A percentile compares a stretch with the other conserved stretches of the same genome.
Evolutionary conservation across 2,888 invertebrate genomes (phyloP).

Genomic region (Seira sanloemensis): DNA sequence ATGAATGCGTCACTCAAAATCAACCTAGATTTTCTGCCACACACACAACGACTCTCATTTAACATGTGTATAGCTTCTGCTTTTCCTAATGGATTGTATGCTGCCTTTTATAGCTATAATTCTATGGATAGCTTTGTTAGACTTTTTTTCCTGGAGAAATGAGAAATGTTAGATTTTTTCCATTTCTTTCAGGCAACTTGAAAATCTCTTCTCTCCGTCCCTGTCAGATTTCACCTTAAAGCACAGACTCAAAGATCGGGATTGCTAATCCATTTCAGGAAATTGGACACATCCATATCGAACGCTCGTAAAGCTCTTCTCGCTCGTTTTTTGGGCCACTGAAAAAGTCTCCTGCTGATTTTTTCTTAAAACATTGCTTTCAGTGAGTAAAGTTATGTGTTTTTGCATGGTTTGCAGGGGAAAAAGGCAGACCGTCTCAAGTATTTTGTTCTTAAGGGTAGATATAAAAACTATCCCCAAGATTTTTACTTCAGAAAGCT

Average conservation of each 20-base stretch:
- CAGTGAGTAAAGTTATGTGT: not conserved
- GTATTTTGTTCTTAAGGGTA: not conserved
- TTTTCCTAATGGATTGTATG: not conserved
- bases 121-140: no score
- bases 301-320: constrained; percentile 69
- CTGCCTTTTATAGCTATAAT: no score
- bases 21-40: constrained; percentile 4
- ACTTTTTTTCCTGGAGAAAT: no score
- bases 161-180: no score
- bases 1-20: constrained; percentile 12
- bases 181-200: not conserved
- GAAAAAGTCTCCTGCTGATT: constrained; percentile 20
- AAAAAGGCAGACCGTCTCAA: no score
- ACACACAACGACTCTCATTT: not conserved
- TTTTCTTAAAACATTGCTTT: constrained; percentile 5
- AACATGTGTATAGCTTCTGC: not conserved
- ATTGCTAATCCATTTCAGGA: constrained; percentile 73
- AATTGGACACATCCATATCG: constrained; percentile 73
- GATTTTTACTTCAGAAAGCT: not conserved
- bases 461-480: not conserved
- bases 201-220: constrained; percentile 15
- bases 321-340: constrained; percentile 2
- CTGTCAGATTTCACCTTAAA: constrained; percentile 71
- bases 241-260: constrained; percentile 62
- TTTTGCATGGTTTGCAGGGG: not conserved